Conservation (phyloP, 2,113 vertebrate genomes). For the Dromiciops gliroides region DNA sequence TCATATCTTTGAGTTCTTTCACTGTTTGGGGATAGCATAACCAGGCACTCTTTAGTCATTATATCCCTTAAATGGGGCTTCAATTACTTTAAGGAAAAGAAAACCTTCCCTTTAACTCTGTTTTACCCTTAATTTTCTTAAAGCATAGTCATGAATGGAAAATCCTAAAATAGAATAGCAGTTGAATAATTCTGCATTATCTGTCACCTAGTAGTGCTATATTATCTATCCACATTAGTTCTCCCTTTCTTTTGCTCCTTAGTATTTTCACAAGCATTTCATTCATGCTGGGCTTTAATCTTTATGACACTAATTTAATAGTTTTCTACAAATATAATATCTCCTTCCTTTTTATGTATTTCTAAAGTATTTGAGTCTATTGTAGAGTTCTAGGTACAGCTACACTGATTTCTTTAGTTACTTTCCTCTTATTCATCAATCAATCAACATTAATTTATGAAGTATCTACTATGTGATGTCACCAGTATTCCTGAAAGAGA, state of each 20-base stretch:
- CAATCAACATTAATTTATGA: neutral
- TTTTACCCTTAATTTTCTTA: neutral
- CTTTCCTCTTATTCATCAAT: neutral
- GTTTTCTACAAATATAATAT: neutral
- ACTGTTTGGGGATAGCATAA: neutral
- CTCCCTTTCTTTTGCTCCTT: neutral
- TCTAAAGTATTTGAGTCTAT: neutral
- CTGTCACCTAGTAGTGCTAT: neutral
- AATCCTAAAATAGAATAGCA: neutral
- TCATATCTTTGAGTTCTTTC: neutral
- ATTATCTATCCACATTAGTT: neutral
- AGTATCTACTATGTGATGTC: neutral
- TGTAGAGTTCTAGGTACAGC: neutral
- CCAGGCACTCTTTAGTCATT: neutral
- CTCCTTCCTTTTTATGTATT: neutral
- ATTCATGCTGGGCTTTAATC: neutral
- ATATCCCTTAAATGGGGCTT: neutral
- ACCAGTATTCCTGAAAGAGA: too few relatives aligned
- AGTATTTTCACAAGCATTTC: neutral
- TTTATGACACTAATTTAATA: neutral
- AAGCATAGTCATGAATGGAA: neutral
- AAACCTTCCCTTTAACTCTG: neutral
- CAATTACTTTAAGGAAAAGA: neutral
- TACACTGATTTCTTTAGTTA: neutral
- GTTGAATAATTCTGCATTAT: neutral